Conservation (phyloP, 1,140 invertebrate genomes). For the Steinernema khuongi region DNA sequence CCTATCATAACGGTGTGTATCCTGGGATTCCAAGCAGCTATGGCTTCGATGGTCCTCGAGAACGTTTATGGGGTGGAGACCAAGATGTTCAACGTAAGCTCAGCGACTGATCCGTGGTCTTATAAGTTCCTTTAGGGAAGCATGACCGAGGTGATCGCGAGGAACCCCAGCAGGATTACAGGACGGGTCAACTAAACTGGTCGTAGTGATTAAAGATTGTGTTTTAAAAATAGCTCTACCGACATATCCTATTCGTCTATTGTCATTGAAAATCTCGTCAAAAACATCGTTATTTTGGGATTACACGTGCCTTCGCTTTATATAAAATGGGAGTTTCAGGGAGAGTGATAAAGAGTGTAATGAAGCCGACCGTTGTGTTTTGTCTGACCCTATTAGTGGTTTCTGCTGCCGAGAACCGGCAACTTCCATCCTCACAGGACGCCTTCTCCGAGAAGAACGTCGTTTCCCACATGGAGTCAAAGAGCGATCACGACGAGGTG, state of each 20-base stretch:
- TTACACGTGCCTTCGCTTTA: no score
- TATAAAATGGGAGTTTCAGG: no score
- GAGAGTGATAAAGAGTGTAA: no score
- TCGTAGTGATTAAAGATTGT: neutral
- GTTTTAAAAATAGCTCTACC: neutral
- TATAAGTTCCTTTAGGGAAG: neutral
- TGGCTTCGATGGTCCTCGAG: constrained; percentile 1
- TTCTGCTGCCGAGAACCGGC: no score
- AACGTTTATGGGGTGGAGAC: neutral
- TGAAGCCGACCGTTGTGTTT: no score
- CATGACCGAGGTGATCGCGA: constrained; percentile 12
- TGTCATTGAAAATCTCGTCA: neutral
- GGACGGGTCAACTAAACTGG: neutral
- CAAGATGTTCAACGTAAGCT: neutral
- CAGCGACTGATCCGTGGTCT: neutral
- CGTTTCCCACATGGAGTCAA: no score
- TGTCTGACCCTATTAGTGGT: no score
- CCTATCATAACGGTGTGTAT: neutral
- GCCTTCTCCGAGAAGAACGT: no score
- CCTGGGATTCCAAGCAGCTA: neutral
- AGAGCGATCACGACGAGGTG: no score
- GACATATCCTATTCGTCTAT: neutral
- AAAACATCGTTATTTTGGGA: neutral
- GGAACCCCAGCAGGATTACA: neutral
- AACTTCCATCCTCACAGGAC: no score